A percentile compares a stretch with the other conserved stretches of the same genome.
Conservation (phyloP, 2,888 invertebrate species). For the Platerodrilus igneus region DNA sequence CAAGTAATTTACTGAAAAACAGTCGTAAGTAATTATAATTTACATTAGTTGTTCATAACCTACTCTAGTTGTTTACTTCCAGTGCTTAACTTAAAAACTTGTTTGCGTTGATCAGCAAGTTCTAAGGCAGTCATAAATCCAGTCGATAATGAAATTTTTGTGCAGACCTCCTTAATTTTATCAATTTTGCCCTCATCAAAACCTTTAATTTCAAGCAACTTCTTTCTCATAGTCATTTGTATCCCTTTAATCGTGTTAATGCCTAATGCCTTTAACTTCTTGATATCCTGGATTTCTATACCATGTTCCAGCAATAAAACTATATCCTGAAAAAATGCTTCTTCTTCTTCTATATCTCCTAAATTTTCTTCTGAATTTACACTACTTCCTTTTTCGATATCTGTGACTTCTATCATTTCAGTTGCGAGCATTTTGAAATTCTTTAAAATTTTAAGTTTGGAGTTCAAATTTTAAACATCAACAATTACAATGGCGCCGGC, state of each 20-base stretch:
- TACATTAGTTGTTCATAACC: slow-evolving; percentile 38
- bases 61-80: slow-evolving; percentile 69
- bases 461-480: too few relatives aligned
- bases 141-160: slow-evolving; percentile 56
- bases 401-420: slow-evolving; percentile 10
- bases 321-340: slow-evolving; percentile 70
- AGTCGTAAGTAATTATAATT: slow-evolving; percentile 12
- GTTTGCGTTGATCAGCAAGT: slow-evolving; percentile 66
- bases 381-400: slow-evolving; percentile 13
- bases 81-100: slow-evolving; percentile 66
- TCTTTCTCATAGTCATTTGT: slow-evolving; percentile 74
- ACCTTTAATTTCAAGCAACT: slow-evolving; percentile 67
- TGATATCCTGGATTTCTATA: slow-evolving; percentile 70
- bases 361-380: slow-evolving; percentile 13
- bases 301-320: slow-evolving; percentile 60
- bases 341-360: slow-evolving; percentile 54
- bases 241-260: slow-evolving; percentile 78
- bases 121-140: slow-evolving; percentile 73
- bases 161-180: slow-evolving; percentile 73
- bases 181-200: slow-evolving; percentile 74
- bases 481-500: too few relatives aligned
- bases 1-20: slow-evolving; percentile 61
- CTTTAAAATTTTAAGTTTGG: background rate
- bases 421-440: slow-evolving; percentile 15
- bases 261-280: slow-evolving; percentile 69